Evolutionary conservation across 2,888 invertebrate species (phyloP), one percentile per base, ranked within the genome.

Genomic region (Leucozona laternaria): DNA sequence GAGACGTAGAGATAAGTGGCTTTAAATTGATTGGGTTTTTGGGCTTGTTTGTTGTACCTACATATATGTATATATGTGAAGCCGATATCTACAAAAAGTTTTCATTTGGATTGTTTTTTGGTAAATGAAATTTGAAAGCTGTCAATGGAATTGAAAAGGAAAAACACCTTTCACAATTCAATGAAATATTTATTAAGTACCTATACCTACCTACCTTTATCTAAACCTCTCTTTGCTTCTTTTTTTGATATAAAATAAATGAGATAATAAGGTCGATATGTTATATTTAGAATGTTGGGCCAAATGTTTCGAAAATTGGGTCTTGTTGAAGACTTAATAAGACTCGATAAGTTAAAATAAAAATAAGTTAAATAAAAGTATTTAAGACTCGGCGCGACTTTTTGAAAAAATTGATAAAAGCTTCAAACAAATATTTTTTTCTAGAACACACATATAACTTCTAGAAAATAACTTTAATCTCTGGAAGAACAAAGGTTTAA

Each of bases 21-120:
- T 60, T 68, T 60, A 73, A 80, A 60, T 73, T 58, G 73, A 75
- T 73, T 73, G 50, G 50, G 57, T 48, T 45, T 34, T 28, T 25
- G 25, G 53, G n/a, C 3, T 28, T 28, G 7, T 28, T 53, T 15
- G 53, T 20, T 28, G 15, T 53, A 53, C n/a, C 25, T 8, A 11
- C 17, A 2, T n/a, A 2, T 17, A 13, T 48, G 3, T 3, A 6
- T 8, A 8, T n/a, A 40, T 1, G 48, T 48, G 8, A 28, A 25
- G 53, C 28, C 15, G 20, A 2, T 43, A 43, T 15, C 40, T 15
- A 15, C 15, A 64, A 28, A 64, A 64, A 45, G 45, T 43, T 17
- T 55, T 64, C 11, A 20, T 62, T 25, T 43, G 17, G 31, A 45
- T 25, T 45, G 28, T 31, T 22, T 50, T 28, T 66, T 48, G 15